Percentiles rank a stretch among this genome's conserved stretches.
Evolutionary conservation across 2,888 invertebrate species (phyloP).

Genomic region (Thereva nobilitata): DNA sequence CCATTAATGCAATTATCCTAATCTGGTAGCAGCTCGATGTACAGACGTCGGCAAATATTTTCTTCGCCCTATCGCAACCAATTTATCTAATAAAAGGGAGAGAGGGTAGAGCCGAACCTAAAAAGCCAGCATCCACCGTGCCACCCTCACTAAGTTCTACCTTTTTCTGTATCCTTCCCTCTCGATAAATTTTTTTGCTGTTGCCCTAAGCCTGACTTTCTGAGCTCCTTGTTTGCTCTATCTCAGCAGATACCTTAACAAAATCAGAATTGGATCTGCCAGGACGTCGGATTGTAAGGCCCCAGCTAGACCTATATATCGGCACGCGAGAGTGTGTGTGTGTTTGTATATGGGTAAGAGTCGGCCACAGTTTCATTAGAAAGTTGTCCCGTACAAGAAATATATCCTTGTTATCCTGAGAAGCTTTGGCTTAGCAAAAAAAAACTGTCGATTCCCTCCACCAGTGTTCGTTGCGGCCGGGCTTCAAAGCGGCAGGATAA

Average conservation of each 20-base stretch:
- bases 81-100: slow-evolving; percentile 35
- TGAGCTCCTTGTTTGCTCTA: too few species aligned
- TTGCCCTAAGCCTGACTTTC: too few species aligned
- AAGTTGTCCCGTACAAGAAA: slow-evolving; percentile 2
- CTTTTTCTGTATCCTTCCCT: too few species aligned
- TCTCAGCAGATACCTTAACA: too few species aligned
- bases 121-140: neutral
- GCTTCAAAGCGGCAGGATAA: neutral
- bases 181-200: too few species aligned
- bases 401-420: slow-evolving; percentile 18
- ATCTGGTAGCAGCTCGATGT: slow-evolving; percentile 27
- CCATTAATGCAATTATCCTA: slow-evolving; percentile 38
- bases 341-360: neutral
- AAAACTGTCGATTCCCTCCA: slow-evolving; percentile 14
- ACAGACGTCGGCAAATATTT: slow-evolving; percentile 36
- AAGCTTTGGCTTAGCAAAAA: slow-evolving; percentile 12
- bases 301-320: too few species aligned
- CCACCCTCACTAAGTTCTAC: neutral
- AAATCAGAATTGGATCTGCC: too few species aligned
- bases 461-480: neutral
- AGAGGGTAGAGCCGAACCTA: slow-evolving; percentile 10
- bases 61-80: slow-evolving; percentile 33
- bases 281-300: too few species aligned
- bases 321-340: too few species aligned
- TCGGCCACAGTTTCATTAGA: slow-evolving; percentile 23